Conservation (phyloP, 2,888 invertebrate species). For the Alloplasta piceator region DNA sequence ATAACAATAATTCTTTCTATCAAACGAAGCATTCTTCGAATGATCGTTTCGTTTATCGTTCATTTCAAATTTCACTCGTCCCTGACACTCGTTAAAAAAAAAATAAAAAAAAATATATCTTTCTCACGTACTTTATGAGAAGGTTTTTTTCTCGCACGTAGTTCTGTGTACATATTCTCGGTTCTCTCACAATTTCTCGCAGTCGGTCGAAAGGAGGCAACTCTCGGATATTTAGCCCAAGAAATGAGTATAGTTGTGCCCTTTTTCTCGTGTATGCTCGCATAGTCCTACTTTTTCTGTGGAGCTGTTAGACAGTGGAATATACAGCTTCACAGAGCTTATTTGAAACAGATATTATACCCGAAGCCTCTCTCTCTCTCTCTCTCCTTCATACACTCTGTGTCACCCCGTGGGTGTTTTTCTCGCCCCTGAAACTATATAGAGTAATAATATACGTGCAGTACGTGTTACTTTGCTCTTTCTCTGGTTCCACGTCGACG, state of each 20-base stretch:
- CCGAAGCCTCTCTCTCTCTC: slow-evolving; percentile 12
- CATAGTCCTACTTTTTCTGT: slow-evolving; percentile 20
- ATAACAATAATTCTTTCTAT: neutral
- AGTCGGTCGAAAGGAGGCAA: no score
- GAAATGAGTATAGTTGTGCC: no score
- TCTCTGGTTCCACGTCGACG: slow-evolving; percentile 39
- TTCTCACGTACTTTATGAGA: neutral
- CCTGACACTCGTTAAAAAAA: neutral
- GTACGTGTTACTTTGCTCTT: slow-evolving; percentile 33
- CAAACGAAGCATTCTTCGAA: neutral
- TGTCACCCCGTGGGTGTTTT: slow-evolving; percentile 34
- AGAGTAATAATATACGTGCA: slow-evolving; percentile 27
- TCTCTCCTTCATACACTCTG: slow-evolving; percentile 5
- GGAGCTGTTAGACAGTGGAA: slow-evolving; percentile 13
- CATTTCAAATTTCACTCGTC: neutral
- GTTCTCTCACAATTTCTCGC: no score
- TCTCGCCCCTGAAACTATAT: slow-evolving; percentile 48
- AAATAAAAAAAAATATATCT: no score
- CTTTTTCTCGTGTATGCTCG: neutral
- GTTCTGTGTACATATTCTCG: slow-evolving; percentile 1
- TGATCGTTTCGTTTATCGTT: neutral
- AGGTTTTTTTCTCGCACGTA: neutral
- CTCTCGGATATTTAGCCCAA: no score
- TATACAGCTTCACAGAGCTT: slow-evolving; percentile 33
- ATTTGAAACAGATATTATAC: slow-evolving; percentile 49